Evolutionary conservation across 2,797 vertebrate species (phyloP).

Genomic region (Hafferia zeledoni): DNA sequence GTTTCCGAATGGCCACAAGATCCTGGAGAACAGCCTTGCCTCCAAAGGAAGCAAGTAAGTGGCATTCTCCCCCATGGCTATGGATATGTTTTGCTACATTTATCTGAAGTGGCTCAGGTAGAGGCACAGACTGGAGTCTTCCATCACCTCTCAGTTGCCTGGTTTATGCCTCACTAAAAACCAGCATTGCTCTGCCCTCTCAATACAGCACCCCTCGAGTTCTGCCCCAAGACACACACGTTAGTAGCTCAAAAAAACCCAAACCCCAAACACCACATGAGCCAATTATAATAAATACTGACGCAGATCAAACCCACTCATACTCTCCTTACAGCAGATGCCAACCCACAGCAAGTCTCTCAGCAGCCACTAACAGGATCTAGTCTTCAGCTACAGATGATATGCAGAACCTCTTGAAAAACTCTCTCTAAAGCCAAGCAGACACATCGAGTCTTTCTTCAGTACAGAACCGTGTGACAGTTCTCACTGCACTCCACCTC

Average conservation of each 20-base stretch:
- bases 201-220: accelerated
- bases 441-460: neutral
- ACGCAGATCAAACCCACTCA: neutral
- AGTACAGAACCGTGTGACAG: accelerated
- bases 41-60: neutral
- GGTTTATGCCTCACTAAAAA: neutral
- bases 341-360: neutral
- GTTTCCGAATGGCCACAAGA: neutral
- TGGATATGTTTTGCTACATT: neutral
- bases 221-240: neutral
- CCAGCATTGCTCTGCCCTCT: neutral
- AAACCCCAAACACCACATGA: accelerated
- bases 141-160: neutral
- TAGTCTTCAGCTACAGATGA: neutral
- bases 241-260: neutral
- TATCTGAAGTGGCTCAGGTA: neutral
- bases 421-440: neutral
- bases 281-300: neutral
- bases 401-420: neutral
- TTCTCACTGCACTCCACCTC: neutral
- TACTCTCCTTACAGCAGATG: neutral
- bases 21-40: neutral
- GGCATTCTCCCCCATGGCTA: neutral
- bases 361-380: neutral
- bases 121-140: neutral